Percentiles rank a stretch among this genome's conserved stretches.
Evolutionary conservation across 2,113 vertebrate species (phyloP).

Genomic region (Brachypodius melanocephalos): DNA sequence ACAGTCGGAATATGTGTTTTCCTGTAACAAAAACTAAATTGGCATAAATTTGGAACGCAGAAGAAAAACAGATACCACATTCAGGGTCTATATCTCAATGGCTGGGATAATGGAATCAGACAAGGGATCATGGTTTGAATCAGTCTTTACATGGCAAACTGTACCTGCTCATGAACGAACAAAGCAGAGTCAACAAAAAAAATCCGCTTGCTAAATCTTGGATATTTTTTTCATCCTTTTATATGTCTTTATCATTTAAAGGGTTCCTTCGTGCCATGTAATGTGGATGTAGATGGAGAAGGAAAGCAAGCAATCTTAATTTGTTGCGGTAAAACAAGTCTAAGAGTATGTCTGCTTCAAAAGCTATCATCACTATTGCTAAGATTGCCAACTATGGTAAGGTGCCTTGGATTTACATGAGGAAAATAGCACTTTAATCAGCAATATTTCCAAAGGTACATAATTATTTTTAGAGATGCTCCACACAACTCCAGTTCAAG

Average conservation of each 20-base stretch:
- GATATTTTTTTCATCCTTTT: background rate
- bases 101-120: background rate
- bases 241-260: background rate
- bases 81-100: background rate
- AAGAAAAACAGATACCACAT: background rate
- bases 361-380: background rate
- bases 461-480: background rate
- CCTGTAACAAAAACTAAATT: background rate
- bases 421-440: background rate
- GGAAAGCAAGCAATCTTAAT: background rate
- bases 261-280: background rate
- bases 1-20: background rate
- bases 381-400: background rate
- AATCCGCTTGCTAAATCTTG: background rate
- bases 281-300: background rate
- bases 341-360: background rate
- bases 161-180: rapidly evolving
- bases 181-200: background rate
- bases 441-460: background rate
- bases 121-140: background rate
- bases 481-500: background rate
- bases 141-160: background rate
- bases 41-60: background rate
- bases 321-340: background rate
- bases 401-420: background rate